Evolutionary conservation across 2,797 vertebrate species (phyloP).

Genomic region (Mus spretus): DNA sequence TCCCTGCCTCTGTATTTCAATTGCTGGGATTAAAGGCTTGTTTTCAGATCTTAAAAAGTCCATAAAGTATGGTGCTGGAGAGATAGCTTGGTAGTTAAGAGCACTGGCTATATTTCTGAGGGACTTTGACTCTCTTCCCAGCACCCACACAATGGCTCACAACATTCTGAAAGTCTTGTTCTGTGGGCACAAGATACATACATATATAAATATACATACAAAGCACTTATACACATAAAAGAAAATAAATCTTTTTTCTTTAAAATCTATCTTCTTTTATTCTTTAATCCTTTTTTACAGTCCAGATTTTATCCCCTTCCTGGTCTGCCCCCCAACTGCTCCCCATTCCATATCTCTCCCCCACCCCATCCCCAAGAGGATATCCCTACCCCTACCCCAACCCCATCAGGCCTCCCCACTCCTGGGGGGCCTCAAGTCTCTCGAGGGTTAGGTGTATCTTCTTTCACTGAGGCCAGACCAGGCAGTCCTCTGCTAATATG

Average conservation of each 20-base stretch:
- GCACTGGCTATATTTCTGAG: not conserved
- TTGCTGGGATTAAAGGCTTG: not conserved
- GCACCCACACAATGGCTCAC: not conserved
- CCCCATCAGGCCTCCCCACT: too few relatives aligned
- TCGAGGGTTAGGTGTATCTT: too few relatives aligned
- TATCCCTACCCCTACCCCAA: too few relatives aligned
- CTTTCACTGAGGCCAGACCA: too few relatives aligned
- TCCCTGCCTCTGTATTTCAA: not conserved
- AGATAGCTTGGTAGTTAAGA: not conserved
- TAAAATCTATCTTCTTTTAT: too few relatives aligned
- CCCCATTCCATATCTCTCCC: too few relatives aligned
- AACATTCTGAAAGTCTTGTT: not conserved
- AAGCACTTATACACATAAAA: not conserved
- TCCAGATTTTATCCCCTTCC: too few relatives aligned
- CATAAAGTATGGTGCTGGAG: not conserved
- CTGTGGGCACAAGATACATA: not conserved
- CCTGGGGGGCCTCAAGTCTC: too few relatives aligned
- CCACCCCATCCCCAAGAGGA: too few relatives aligned
- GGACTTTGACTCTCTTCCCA: not conserved
- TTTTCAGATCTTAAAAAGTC: not conserved
- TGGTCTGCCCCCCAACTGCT: too few relatives aligned
- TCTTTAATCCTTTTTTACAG: too few relatives aligned
- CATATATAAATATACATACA: not conserved
- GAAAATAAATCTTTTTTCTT: not conserved
- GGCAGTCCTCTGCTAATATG: too few relatives aligned